Conservation (phyloP, 2,888 invertebrate species). For the Diabrotica balteata region DNA sequence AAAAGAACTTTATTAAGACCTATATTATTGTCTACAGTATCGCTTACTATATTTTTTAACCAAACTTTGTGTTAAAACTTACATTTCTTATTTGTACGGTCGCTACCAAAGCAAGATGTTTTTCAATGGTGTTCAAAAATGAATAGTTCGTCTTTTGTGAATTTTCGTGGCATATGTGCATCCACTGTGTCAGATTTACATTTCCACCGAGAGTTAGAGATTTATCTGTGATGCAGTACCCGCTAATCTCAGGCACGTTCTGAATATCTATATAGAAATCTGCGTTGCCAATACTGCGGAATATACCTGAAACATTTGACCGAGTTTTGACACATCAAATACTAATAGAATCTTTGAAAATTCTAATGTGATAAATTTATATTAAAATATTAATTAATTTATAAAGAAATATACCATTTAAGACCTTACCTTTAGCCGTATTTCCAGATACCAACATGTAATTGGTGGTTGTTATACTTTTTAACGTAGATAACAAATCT, state of each 20-base stretch:
- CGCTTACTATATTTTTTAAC: too few relatives aligned
- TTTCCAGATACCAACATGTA: constrained; percentile 77
- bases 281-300: constrained; percentile 33
- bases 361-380: neutral
- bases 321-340: too few relatives aligned
- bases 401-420: neutral
- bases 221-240: constrained; percentile 55
- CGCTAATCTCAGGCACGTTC: constrained; percentile 65
- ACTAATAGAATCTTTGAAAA: too few relatives aligned
- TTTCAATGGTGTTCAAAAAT: constrained; percentile 64
- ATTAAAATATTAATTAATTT: too few relatives aligned
- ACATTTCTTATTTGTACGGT: constrained; percentile 78
- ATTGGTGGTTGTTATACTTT: constrained; percentile 51
- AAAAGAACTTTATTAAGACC: too few relatives aligned
- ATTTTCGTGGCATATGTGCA: constrained; percentile 61
- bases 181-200: constrained; percentile 65
- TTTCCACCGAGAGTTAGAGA: constrained; percentile 69
- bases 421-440: constrained; percentile 73
- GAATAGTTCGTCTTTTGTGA: constrained; percentile 63
- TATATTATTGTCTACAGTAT: too few relatives aligned
- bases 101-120: constrained; percentile 74
- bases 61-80: constrained; percentile 47
- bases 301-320: constrained; percentile 43
- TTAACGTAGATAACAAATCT: constrained; percentile 67
- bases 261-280: constrained; percentile 71